Evolutionary conservation across 2,113 vertebrate genomes (phyloP).

Genomic region (Megalops atlanticus): DNA sequence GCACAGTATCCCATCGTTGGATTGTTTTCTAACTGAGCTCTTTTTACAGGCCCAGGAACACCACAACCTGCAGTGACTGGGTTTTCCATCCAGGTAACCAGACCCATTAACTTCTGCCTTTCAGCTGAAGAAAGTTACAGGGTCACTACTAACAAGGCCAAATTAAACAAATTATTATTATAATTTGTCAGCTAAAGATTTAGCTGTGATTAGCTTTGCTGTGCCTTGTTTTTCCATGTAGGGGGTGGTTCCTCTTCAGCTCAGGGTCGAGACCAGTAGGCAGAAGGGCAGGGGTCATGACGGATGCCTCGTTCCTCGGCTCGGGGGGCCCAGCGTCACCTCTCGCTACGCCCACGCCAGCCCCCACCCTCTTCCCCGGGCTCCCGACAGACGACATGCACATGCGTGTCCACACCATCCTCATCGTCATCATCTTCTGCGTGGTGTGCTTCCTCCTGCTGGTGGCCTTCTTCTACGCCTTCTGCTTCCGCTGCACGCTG

Average conservation of each 20-base stretch:
- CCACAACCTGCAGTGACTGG: no score
- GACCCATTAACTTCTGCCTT: no score
- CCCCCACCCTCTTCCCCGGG: constrained; percentile 10
- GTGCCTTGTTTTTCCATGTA: not conserved
- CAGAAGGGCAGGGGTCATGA: constrained; percentile 41
- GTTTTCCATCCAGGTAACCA: no score
- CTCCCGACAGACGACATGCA: constrained; percentile 38
- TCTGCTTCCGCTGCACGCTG: constrained; percentile 66
- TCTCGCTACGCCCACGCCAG: not conserved
- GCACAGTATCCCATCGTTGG: not conserved
- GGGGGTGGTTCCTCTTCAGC: not conserved
- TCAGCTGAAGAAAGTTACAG: no score
- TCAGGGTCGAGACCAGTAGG: not conserved
- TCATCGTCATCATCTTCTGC: constrained; percentile 64
- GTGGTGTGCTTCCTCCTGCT: constrained; percentile 67
- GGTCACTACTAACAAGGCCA: no score
- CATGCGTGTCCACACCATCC: constrained; percentile 57
- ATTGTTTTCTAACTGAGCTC: not conserved
- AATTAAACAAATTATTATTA: no score
- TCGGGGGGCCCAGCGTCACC: constrained; percentile 24
- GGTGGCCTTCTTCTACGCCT: constrained; percentile 63
- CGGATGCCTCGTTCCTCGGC: constrained; percentile 31
- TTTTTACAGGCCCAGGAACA: not conserved
- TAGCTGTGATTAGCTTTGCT: no score
- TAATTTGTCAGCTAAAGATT: no score